These are phyloP conservation scores for Tenthredo distinguenda DNA, from an alignment of 2,888 invertebrate genomes.

Conservation along the genomic window DNA sequence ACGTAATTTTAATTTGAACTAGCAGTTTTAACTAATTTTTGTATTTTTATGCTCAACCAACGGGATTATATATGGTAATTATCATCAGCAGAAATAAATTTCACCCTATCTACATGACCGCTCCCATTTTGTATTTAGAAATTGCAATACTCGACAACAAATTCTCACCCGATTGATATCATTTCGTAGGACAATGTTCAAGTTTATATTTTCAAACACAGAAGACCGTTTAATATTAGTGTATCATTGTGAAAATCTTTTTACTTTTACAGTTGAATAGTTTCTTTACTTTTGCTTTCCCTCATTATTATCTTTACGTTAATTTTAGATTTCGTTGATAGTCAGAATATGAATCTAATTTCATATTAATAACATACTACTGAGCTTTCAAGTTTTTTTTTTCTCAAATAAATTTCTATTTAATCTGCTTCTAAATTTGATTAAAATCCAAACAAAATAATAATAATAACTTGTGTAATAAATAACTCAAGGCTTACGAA, in stretches of 20 bases:
- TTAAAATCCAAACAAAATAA: background rate
- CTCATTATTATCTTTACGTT: background rate
- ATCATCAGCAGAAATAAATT: background rate
- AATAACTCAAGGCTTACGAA: background rate
- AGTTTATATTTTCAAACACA: conserved; percentile 24
- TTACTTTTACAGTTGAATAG: background rate
- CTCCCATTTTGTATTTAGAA: background rate
- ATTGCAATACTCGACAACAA: background rate
- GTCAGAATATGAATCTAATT: conserved; percentile 10
- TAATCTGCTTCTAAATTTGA: background rate
- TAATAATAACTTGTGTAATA: background rate
- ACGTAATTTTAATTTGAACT: background rate
- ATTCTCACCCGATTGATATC: background rate
- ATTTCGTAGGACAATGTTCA: conserved; percentile 9
- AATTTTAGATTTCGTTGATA: conserved; percentile 22
- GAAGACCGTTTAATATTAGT: conserved; percentile 8
- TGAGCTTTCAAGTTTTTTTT: background rate
- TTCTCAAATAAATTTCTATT: background rate
- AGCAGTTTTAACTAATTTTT: background rate
- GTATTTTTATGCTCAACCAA: background rate
- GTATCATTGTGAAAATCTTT: conserved; percentile 43
- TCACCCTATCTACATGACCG: background rate
- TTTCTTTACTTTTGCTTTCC: background rate
- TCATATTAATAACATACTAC: background rate
- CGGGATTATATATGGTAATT: background rate